Evolutionary conservation across 2,888 invertebrate species (phyloP), one percentile per base, ranked within the genome.

Genomic region (Muscina levida): DNA sequence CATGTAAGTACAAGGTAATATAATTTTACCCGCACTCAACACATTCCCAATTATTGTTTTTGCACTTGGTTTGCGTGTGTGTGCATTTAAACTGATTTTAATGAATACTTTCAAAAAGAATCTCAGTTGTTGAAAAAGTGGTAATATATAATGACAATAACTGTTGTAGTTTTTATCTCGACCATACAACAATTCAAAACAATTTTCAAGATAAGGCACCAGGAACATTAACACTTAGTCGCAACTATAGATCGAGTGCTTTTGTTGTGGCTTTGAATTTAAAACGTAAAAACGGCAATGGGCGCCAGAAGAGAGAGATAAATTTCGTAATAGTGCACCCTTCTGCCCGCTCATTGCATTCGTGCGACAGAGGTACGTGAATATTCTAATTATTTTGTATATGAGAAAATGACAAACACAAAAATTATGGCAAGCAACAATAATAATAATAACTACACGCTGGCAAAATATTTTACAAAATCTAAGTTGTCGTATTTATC

Each of bases 331-430:
- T 53, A 53, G 22, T 53, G 19, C 31, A 8, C 31, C 31, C 31
- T 8, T 31, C 31, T 3, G 8, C 31, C 4, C 8, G 8, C 31
- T 31, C 31, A 31, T 8, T 53, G 22, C 13, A 53, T n/a, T n/a
- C n/a, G 53, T 53, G 22, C 22, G 22, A 31, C 31, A 31, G 4
- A 53, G 13, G 59, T 59, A 59, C 59, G 59, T 59, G 59, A 37
- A 19, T 37, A 59, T 59, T 59, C 59, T 59, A 59, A 59, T 59
- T 59, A 59, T 59, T 59, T 59, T 59, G 37, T 39, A 59, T 39
- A 59, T 59, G 59, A 39, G 59, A 10, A 59, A 59, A 59, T 31
- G 37, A 59, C 57, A 37, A 31, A 17, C 15, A 39, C 10, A 59
- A 31, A 59, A 37, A 37, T 39, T 37, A 37, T 59, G 19, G 59